Conservation (phyloP, 2,888 invertebrate species). For the Poecilobothrus nobilitatus region DNA sequence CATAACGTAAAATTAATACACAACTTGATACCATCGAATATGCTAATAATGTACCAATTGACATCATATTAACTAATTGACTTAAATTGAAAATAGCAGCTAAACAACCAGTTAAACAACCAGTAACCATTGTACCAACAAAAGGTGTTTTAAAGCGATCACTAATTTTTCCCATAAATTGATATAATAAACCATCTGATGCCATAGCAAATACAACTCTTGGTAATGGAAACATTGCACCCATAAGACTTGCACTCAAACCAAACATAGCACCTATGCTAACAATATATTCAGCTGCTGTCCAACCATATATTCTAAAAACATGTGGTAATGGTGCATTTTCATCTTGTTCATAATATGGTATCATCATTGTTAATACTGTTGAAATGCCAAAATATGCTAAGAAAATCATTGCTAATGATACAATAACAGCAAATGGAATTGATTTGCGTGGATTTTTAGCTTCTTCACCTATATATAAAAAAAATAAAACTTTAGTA, state of each 20-base stretch:
- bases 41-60: slow-evolving; percentile 63
- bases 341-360: slow-evolving; percentile 51
- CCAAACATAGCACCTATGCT: slow-evolving; percentile 79
- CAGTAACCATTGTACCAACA: slow-evolving; percentile 65
- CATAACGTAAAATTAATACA: slow-evolving; percentile 61
- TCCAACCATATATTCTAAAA: slow-evolving; percentile 66
- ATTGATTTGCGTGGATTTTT: slow-evolving; percentile 79
- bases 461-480: slow-evolving; percentile 68
- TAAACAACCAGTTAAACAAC: slow-evolving; percentile 63
- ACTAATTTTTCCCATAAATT: slow-evolving; percentile 63
- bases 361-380: slow-evolving; percentile 64
- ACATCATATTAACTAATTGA: slow-evolving; percentile 69
- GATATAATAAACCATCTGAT: slow-evolving; percentile 72
- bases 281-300: slow-evolving; percentile 72
- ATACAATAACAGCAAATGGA: slow-evolving; percentile 78
- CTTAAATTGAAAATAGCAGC: slow-evolving; percentile 62
- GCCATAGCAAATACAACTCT: slow-evolving; percentile 86
- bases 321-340: slow-evolving; percentile 74
- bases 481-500: not conserved
- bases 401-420: slow-evolving; percentile 73
- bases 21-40: slow-evolving; percentile 70
- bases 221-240: slow-evolving; percentile 78
- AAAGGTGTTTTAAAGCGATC: slow-evolving; percentile 69
- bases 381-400: slow-evolving; percentile 86
- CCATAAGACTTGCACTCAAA: slow-evolving; percentile 73